Conservation (phyloP, 1,140 invertebrate genomes). For the Drosophila pachea region DNA sequence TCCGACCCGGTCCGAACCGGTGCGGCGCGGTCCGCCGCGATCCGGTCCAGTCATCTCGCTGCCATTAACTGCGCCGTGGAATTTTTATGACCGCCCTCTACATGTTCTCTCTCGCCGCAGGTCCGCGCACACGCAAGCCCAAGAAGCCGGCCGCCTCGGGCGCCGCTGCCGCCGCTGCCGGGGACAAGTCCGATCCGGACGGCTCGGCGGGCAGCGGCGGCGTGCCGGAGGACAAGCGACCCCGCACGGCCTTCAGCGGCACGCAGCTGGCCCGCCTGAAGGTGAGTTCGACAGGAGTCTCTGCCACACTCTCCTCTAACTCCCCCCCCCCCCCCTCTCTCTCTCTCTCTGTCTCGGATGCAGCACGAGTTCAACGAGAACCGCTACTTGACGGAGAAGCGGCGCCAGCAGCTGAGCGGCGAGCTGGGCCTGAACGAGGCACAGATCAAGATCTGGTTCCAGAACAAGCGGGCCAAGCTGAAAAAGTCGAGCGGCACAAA, state of each 20-base stretch:
- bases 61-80: conserved; percentile 67
- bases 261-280: conserved; percentile 96
- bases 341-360: not conserved
- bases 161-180: conserved; percentile 50
- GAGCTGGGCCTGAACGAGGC: conserved; percentile 94
- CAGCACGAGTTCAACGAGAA: conserved; percentile 92
- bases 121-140: conserved; percentile 91
- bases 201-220: conserved; percentile 42
- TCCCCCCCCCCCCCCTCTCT: not conserved
- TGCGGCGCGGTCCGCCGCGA: not conserved
- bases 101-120: conserved; percentile 80
- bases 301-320: not conserved
- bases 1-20: conserved; percentile 43
- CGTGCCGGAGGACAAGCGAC: conserved; percentile 92
- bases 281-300: conserved; percentile 68
- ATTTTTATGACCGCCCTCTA: conserved; percentile 72
- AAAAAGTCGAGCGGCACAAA: conserved; percentile 92
- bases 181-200: conserved; percentile 42
- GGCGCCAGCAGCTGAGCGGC: conserved; percentile 90
- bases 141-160: conserved; percentile 82
- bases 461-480: conserved; percentile 97
- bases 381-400: conserved; percentile 93
- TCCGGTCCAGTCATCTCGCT: conserved; percentile 62
- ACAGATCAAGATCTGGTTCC: conserved; percentile 98
- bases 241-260: conserved; percentile 97